Conservation (phyloP, 2,113 vertebrate species). For the Ochotona curzoniae region DNA sequence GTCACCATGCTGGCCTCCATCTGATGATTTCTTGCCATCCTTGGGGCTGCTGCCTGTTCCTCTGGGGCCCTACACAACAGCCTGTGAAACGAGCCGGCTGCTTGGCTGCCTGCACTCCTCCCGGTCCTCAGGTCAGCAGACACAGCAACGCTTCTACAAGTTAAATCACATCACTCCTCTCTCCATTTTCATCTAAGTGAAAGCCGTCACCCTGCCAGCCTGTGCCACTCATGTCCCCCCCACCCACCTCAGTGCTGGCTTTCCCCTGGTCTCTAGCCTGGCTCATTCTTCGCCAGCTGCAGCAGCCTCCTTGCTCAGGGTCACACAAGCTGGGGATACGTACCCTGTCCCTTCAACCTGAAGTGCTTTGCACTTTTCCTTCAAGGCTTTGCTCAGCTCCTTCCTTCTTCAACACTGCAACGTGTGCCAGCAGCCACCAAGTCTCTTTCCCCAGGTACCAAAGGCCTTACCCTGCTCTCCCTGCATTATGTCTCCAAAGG, state of each 20-base stretch:
- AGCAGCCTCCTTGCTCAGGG: not conserved
- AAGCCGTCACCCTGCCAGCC: not conserved
- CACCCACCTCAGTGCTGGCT: not conserved
- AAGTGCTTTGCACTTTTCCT: not conserved
- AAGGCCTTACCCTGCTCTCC: not conserved
- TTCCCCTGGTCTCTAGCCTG: not conserved
- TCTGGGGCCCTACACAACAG: not conserved
- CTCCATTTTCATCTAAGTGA: not conserved
- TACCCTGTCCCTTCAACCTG: not conserved
- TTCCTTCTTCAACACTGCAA: not conserved
- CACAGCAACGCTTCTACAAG: not conserved
- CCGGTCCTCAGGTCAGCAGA: not conserved
- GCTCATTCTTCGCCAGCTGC: not conserved
- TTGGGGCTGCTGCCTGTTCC: not conserved
- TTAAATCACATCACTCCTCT: not conserved
- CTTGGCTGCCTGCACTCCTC: accelerated
- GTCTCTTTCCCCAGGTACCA: not conserved
- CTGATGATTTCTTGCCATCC: not conserved
- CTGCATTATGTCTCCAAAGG: not conserved
- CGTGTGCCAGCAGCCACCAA: not conserved
- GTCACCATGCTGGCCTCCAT: too few relatives aligned
- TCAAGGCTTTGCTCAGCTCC: not conserved
- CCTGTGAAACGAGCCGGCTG: too few relatives aligned
- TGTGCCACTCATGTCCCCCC: not conserved
- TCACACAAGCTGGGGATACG: not conserved